A percentile compares a stretch with the other conserved stretches of the same genome.
Evolutionary conservation across 2,113 vertebrate species (phyloP).

Genomic region (Alexandromys fortis): DNA sequence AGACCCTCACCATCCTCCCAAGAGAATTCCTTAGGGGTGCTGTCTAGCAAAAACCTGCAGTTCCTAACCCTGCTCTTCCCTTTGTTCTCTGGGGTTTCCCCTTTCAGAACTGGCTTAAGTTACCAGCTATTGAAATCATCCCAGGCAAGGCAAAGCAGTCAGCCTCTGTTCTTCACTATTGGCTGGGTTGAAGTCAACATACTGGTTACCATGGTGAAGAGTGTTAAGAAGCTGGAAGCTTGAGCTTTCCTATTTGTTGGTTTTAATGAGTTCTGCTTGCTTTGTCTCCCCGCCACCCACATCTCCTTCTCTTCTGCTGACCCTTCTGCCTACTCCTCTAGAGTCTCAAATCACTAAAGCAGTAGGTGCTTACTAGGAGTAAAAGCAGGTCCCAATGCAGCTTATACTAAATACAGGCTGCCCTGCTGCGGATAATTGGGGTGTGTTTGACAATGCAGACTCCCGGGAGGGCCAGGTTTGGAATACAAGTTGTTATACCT

Average conservation of each 20-base stretch:
- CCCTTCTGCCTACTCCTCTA: background rate
- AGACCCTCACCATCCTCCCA: background rate
- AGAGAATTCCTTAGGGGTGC: background rate
- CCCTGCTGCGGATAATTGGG: background rate
- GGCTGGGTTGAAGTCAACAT: conserved; percentile 48
- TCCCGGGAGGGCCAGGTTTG: conserved; percentile 18
- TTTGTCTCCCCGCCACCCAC: background rate
- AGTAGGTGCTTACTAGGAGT: conserved; percentile 58
- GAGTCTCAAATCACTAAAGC: conserved; percentile 32
- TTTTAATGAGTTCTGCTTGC: conserved; percentile 73
- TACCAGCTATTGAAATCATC: conserved; percentile 57
- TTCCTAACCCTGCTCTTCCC: background rate
- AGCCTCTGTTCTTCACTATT: background rate
- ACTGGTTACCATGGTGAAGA: conserved; percentile 83
- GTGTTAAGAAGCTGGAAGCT: conserved; percentile 53
- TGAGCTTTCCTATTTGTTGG: conserved; percentile 58
- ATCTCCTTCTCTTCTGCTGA: background rate
- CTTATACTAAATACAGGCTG: background rate
- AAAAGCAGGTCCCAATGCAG: background rate
- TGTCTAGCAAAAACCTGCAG: background rate
- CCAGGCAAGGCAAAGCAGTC: conserved; percentile 39
- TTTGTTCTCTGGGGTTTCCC: background rate
- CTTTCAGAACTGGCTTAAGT: conserved; percentile 53
- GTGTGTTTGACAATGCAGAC: background rate
- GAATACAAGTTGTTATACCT: background rate